These are phyloP conservation scores for Pygoscelis antarcticus DNA, from an alignment of 2,113 vertebrate genomes.

Conservation along the genomic window DNA sequence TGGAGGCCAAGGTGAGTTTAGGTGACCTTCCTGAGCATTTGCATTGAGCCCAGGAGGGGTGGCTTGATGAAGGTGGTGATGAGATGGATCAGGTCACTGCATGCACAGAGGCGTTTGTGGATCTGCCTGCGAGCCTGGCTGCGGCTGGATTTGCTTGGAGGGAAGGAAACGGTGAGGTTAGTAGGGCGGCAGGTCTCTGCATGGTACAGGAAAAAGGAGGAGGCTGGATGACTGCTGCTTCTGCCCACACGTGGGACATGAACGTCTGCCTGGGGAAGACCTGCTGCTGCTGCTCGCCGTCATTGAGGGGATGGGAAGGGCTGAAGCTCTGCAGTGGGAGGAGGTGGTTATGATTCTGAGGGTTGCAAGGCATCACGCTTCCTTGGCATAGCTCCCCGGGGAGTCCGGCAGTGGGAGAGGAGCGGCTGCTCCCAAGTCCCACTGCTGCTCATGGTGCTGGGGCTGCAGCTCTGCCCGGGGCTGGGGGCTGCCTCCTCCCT, in stretches of 20 bases:
- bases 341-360: not conserved
- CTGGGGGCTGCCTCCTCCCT: not conserved
- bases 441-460: not conserved
- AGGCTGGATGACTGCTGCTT: not conserved
- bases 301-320: not conserved
- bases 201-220: not conserved
- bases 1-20: not conserved
- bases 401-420: not conserved
- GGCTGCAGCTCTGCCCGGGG: not conserved
- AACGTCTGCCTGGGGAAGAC: not conserved
- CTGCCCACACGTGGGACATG: rapidly evolving
- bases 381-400: not conserved
- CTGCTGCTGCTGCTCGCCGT: not conserved
- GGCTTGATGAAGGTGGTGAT: too few species aligned
- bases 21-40: not conserved
- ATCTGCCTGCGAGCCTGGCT: not conserved
- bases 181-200: not conserved
- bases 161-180: not conserved
- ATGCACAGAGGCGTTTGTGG: not conserved
- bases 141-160: not conserved
- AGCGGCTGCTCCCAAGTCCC: not conserved
- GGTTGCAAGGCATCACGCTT: rapidly evolving
- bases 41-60: not conserved
- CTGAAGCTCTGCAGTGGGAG: not conserved
- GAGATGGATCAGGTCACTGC: not conserved